Evolutionary conservation across 2,888 invertebrate species (phyloP), one percentile per base, ranked within the genome.

Genomic region (Carcina quercana): DNA sequence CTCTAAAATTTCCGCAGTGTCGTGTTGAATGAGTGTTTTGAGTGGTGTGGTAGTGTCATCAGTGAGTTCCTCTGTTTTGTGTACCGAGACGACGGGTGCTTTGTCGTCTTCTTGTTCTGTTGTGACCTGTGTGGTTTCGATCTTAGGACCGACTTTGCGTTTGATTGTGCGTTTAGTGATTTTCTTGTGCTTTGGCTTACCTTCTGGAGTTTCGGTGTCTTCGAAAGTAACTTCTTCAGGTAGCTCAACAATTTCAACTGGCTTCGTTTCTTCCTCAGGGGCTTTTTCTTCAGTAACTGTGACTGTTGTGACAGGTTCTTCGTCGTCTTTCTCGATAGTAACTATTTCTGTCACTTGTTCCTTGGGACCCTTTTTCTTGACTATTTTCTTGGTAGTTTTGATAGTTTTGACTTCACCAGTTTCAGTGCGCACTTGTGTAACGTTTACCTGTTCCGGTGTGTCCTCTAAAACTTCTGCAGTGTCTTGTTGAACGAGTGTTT

Each of bases 51-150:
- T 30, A 17, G 47, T 43, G 31, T 59, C 56, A 11, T 61, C 52
- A 2, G 27, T 36, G 11, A 41, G 20, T 28, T 43, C 37, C 29
- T 53, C 35, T 13, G 54, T 39, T 24, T 28, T 40, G 24, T 44
- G 37, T 22, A 42, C 25, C 8, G 35, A 35, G 5, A 32, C 13
- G 3, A 44, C 22, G 1, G 41, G 42, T 30, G 21, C 37, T 38
- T 50, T 33, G 35, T 49, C 39, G 34, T 49, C 37, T 38, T 61
- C 46, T 46, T 74, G 59, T 15, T 69, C 59, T 13, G 80, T 80
- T 5, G 70, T 57, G 14, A 69, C 69, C 48, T 71, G 72, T 5
- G 83, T 75, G 17, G 73, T 60, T 43, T 79, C 76, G 33, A 69
- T 53, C 34, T 78, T 78, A 0, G 53, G 50, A 1, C 73, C 83